A percentile compares a stretch with the other conserved stretches of the same genome.
phyloP scores from a whole-genome alignment of 2,113 vertebrate genomes.

The Lota lota region DNA sequence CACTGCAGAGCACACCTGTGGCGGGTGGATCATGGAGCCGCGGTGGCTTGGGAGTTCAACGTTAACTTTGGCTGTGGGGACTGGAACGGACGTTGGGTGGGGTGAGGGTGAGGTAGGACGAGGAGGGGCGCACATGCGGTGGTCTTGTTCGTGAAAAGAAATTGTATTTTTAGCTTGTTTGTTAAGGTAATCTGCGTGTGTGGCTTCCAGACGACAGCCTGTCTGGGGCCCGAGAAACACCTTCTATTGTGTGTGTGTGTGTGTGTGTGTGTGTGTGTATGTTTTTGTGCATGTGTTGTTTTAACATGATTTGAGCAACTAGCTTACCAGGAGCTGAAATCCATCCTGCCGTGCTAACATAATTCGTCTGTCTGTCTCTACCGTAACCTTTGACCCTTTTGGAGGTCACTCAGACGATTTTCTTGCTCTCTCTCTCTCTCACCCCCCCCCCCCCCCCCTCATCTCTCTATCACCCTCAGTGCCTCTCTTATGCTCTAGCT shows the following conservation, averaged over 20 bases:
- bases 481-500: not conserved
- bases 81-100: conserved; percentile 6
- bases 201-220: conserved; percentile 67
- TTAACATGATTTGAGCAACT: not conserved
- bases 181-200: conserved; percentile 65
- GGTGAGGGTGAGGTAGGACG: conserved; percentile 8
- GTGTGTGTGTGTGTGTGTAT: conserved; percentile 27
- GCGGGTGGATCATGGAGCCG: not conserved
- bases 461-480: not conserved
- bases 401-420: conserved; percentile 27
- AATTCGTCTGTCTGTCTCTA: conserved; percentile 48
- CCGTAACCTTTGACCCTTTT: conserved; percentile 48
- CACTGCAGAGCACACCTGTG: not conserved
- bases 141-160: conserved; percentile 38
- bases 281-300: conserved; percentile 2
- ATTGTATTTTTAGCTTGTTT: conserved; percentile 73
- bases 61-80: conserved; percentile 30
- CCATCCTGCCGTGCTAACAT: conserved; percentile 33
- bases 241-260: conserved; percentile 65
- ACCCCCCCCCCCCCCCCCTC: not conserved
- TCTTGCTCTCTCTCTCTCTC: not conserved
- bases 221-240: conserved; percentile 69
- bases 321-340: conserved; percentile 51
- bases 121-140: conserved; percentile 15
- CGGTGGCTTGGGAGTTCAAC: conserved; percentile 34